These are phyloP conservation scores for Holocentrus rufus DNA, from an alignment of 2,797 vertebrate genomes.

Conservation along the genomic window DNA sequence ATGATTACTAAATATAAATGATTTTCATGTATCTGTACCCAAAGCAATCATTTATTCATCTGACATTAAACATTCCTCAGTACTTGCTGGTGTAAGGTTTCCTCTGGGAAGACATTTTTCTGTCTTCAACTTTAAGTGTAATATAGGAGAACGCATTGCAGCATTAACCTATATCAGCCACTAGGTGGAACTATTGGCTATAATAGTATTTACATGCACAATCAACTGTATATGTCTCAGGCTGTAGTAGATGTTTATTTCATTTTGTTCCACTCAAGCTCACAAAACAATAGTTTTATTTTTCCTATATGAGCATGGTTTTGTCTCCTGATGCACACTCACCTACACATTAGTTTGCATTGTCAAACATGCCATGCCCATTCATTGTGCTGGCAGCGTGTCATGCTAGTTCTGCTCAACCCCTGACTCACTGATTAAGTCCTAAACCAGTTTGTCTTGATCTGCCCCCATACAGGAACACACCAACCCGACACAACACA, in stretches of 20 bases:
- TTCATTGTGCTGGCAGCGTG: background rate
- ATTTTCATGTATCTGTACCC: background rate
- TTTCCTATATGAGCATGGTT: too few species aligned
- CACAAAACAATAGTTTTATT: too few species aligned
- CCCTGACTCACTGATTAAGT: slow-evolving; percentile 40
- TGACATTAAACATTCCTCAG: background rate
- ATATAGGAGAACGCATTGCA: slow-evolving; percentile 7
- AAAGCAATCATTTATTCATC: background rate
- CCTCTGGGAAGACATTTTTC: slow-evolving; percentile 44
- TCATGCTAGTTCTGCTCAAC: slow-evolving; percentile 19
- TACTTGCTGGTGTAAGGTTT: slow-evolving; percentile 45
- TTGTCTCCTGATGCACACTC: too few species aligned
- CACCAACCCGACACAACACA: slow-evolving; percentile 68
- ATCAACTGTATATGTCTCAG: background rate
- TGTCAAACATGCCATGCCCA: background rate
- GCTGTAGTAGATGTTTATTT: too few species aligned
- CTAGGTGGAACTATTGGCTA: slow-evolving; percentile 50
- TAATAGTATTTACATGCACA: background rate
- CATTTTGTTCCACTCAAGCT: background rate
- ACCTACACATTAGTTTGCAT: background rate
- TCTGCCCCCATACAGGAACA: slow-evolving; percentile 59
- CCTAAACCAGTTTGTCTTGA: slow-evolving; percentile 80
- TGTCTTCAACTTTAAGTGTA: slow-evolving; percentile 42
- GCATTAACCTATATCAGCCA: slow-evolving; percentile 31
- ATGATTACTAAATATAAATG: background rate